Percentiles rank a stretch among this genome's conserved stretches.
phyloP scores from a whole-genome alignment of 2,888 invertebrate species.

The Caenorhabditis angaria region DNA sequence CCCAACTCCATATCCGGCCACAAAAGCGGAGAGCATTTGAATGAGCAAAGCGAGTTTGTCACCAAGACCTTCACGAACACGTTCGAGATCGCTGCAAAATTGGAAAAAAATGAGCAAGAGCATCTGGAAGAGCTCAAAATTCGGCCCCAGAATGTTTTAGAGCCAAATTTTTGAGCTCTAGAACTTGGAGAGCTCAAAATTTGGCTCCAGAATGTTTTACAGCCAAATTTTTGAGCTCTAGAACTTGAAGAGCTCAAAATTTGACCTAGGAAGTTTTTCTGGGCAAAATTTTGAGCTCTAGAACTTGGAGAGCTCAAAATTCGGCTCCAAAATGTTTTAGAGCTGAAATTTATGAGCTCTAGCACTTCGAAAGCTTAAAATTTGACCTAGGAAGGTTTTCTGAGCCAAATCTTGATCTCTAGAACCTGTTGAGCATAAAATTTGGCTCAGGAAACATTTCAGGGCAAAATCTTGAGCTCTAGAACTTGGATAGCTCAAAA shows the following conservation, averaged over 20 bases:
- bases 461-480: too few species aligned
- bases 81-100: constrained; percentile 74
- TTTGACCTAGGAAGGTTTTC: too few species aligned
- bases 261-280: too few species aligned
- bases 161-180: neutral
- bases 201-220: neutral
- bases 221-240: too few species aligned
- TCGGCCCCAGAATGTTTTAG: neutral
- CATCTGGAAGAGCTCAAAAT: neutral
- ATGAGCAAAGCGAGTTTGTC: constrained; percentile 75
- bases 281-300: too few species aligned
- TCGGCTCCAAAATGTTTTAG: neutral
- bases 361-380: too few species aligned
- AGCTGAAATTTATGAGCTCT: neutral
- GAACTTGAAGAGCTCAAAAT: too few species aligned
- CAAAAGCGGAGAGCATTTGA: constrained; percentile 72
- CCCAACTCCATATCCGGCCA: constrained; percentile 75
- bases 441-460: neutral
- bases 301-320: too few species aligned
- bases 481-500: neutral
- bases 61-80: constrained; percentile 75
- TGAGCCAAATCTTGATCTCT: too few species aligned
- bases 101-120: neutral
- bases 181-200: neutral
- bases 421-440: neutral